phyloP scores from a whole-genome alignment of 2,797 vertebrate species.

The Phoeniculus purpureus region DNA sequence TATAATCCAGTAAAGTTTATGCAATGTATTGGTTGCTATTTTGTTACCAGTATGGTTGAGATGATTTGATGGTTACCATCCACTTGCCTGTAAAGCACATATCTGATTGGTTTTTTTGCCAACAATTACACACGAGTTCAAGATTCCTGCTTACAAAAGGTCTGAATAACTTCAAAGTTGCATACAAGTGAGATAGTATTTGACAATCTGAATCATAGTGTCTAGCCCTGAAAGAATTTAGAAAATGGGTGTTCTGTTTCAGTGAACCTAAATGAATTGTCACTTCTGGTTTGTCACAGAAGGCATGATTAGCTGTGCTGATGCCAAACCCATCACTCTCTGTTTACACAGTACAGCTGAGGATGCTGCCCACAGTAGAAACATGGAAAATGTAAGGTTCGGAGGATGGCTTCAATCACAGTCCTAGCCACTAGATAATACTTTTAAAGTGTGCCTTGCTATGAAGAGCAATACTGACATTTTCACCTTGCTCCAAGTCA shows the following conservation, averaged over 20 bases:
- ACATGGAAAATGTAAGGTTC: background rate
- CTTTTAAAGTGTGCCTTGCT: background rate
- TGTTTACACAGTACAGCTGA: background rate
- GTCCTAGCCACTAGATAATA: background rate
- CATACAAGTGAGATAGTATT: background rate
- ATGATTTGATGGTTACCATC: background rate
- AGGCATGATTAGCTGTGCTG: background rate
- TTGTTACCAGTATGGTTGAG: background rate
- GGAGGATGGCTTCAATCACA: background rate
- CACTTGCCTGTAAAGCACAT: background rate
- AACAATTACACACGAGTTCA: background rate
- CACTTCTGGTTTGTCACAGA: background rate
- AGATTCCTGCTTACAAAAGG: background rate
- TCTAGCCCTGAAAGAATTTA: background rate
- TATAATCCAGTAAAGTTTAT: background rate
- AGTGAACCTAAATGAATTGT: background rate
- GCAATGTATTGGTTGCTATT: background rate
- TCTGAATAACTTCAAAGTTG: background rate
- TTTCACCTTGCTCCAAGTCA: background rate
- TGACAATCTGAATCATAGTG: background rate
- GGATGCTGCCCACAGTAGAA: background rate
- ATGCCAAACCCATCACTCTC: background rate
- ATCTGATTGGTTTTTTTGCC: background rate
- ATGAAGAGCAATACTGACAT: background rate
- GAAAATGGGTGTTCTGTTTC: background rate